Conservation (phyloP, 2,888 invertebrate genomes). For the Brassicogethes aeneus region DNA sequence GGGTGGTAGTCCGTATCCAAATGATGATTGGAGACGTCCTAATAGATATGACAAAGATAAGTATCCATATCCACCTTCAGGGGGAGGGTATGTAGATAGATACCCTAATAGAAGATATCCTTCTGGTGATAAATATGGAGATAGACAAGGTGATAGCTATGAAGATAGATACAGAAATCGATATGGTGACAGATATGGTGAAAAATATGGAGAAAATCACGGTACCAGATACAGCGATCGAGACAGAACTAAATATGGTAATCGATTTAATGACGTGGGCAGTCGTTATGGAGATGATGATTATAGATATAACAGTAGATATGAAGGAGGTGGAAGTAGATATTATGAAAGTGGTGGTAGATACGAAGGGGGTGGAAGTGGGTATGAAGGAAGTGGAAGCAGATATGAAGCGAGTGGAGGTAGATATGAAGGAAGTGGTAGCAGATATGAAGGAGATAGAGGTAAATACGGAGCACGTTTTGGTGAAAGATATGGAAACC, state of each 20-base stretch:
- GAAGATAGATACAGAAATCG: conserved; percentile 35
- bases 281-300: conserved; percentile 21
- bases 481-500: conserved; percentile 19
- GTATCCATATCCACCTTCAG: conserved; percentile 24
- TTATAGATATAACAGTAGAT: conserved; percentile 19
- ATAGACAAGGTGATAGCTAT: conserved; percentile 24
- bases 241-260: conserved; percentile 15
- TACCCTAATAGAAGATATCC: conserved; percentile 25
- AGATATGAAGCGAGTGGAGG: conserved; percentile 9
- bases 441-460: conserved; percentile 7
- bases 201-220: conserved; percentile 32
- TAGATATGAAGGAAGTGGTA: conserved; percentile 25
- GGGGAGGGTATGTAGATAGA: conserved; percentile 26
- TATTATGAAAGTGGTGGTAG: conserved; percentile 16
- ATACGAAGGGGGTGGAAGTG: conserved; percentile 2
- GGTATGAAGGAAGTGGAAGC: conserved; percentile 30
- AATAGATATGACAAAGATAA: conserved; percentile 32
- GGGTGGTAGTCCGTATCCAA: conserved; percentile 35
- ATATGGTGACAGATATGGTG: conserved; percentile 30
- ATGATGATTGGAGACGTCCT: conserved; percentile 26
- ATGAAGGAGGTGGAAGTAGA: conserved; percentile 17
- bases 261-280: conserved; percentile 8
- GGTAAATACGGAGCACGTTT: conserved; percentile 10
- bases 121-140: conserved; percentile 24
- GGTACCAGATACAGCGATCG: conserved; percentile 30